Base-by-base conservation (phyloP, 2,113 vertebrate genomes). In the Megalops atlanticus region DNA sequence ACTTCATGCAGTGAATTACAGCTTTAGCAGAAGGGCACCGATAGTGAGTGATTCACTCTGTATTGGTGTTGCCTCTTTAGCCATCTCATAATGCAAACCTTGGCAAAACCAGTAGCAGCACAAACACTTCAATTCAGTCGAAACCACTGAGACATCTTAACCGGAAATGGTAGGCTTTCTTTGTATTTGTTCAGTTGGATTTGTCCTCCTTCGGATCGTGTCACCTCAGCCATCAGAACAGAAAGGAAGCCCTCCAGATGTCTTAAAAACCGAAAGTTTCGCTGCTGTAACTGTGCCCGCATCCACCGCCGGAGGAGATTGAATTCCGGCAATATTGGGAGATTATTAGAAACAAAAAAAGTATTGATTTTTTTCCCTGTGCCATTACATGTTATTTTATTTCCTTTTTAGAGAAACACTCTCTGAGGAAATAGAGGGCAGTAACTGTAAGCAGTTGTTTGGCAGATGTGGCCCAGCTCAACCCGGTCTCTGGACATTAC, bases 331-430 rank as follows among this genome's bases (percentile, higher is more conserved):
- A 80, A 74, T 80, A 80, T 72, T 74, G 79, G 79, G 39, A 80
- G 79, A 80, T 73, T 73, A 80, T 80, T 80, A 80, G 79, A 80
- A 80, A 80, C 43, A 64, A 64, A 78, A 74, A 78, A 80, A 73
- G 33, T 80, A 80, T 80, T 74, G 79, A 69, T 73, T 80, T 79
- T 80, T 80, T n/a, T n/a, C n/a, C 70, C 45, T 21, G 79, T 49
- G 74, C 45, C 79, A 74, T 58, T 80, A 73, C 69, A 80, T 73
- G 73, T 31, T 64, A 27, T 2, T 64, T 64, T 64, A 27, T 64
- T n/a, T 16, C 21, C n/a, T 58, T 58, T 58, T 80, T 80, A 16
- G 78, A 72, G 78, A 80, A 80, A 72, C 69, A 80, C 79, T 70
- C 79, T 73, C 79, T 49, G 18, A 80, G 79, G 79, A 80, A 80